Evolutionary conservation across 2,113 vertebrate species (phyloP), one percentile per base, ranked within the genome.

Genomic region (Columba livia): DNA sequence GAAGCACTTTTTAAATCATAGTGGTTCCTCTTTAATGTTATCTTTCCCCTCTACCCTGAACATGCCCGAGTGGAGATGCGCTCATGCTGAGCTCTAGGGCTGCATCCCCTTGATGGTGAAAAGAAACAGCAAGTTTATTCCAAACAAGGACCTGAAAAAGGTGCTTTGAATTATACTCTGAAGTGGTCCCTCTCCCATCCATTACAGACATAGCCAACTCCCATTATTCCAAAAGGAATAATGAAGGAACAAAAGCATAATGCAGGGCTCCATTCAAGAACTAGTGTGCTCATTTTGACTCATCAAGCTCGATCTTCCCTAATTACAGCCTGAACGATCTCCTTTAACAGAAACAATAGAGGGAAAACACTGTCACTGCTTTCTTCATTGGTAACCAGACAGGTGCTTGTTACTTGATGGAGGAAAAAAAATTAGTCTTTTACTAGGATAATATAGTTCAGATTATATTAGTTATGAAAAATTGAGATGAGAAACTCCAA

Each of bases 401-500:
- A 86, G 72, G 69, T 56, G 48, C 34, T 21, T 24, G 51, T 62
- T 88, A 47, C 47, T 66, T n/a, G 9, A n/a, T 48, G 56, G 50
- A 90, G 56, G 17, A 26, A 90, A 31, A 90, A 79, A 87, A 78
- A 81, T 64, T 28, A 79, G 34, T 51, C 38, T 87, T n/a, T 38
- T 91, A 82, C 84, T n/a, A 78, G 51, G 56, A 84, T 88, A 90
- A 93, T 61, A 84, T 40, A 72, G 48, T 81, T 81, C 69, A 28
- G 38, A 79, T 91, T 75, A 40, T 69, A 91, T 66, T 79, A 93
- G 71, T 84, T 82, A 69, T 40, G 50, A 85, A 94, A 93, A 89
- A 90, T 8, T 48, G 66, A 91, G 57, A 85, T 8, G 34, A 65
- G 73, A 92, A 89, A 89, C 21, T 53, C 72, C 51, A 77, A 69